Percentiles rank a stretch among this genome's conserved stretches.
Evolutionary conservation across 2,113 vertebrate species (phyloP).

Genomic region (Garra rufa): DNA sequence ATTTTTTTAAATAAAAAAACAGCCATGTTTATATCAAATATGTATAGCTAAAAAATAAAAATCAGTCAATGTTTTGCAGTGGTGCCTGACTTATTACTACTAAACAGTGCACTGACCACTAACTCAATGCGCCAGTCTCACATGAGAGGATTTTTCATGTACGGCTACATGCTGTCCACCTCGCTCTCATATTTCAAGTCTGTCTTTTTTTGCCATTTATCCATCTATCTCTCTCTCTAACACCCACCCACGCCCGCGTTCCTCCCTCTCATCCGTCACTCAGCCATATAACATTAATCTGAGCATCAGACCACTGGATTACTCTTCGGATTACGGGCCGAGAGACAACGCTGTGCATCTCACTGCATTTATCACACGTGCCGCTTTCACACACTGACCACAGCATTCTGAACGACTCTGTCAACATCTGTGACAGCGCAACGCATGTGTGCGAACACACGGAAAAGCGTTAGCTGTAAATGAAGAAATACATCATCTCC

Average conservation of each 20-base stretch:
- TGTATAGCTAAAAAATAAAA: not conserved
- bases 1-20: too few species aligned
- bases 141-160: constrained; percentile 23
- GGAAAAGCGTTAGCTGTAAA: not conserved
- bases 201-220: constrained; percentile 61
- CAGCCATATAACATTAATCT: constrained; percentile 76
- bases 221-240: constrained; percentile 45
- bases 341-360: constrained; percentile 68
- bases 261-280: constrained; percentile 43
- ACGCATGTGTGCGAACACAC: not conserved
- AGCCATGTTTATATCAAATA: not conserved
- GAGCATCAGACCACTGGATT: constrained; percentile 79
- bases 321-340: constrained; percentile 78
- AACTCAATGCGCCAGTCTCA: not conserved
- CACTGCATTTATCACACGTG: constrained; percentile 34
- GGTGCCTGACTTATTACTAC: not conserved
- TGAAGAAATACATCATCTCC: constrained; percentile 31
- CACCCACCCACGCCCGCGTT: not conserved
- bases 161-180: constrained; percentile 37
- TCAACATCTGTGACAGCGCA: not conserved
- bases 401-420: not conserved
- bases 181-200: constrained; percentile 43
- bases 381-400: not conserved
- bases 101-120: not conserved
- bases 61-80: not conserved